Conservation (phyloP, 2,888 invertebrate genomes). For the Lamellibrachia columna region DNA sequence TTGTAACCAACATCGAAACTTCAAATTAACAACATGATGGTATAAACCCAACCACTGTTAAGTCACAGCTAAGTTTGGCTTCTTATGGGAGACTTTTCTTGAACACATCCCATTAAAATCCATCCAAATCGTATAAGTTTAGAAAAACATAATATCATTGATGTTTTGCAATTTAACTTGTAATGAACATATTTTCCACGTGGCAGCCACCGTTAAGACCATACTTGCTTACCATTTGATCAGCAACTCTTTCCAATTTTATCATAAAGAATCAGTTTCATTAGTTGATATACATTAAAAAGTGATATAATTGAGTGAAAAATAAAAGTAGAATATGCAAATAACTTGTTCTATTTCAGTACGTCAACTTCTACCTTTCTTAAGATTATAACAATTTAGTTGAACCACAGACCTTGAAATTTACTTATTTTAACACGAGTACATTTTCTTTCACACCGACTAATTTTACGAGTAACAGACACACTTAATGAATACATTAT, state of each 20-base stretch:
- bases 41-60: background rate
- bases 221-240: background rate
- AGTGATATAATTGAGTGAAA: background rate
- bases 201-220: background rate
- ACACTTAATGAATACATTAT: slow-evolving; percentile 11
- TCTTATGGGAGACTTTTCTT: background rate
- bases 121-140: background rate
- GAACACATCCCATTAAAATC: background rate
- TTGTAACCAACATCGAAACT: background rate
- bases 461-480: background rate
- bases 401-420: background rate
- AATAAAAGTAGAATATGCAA: background rate
- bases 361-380: background rate
- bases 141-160: background rate
- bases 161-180: background rate
- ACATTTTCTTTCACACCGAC: background rate
- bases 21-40: background rate
- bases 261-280: background rate
- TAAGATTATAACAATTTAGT: background rate
- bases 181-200: background rate
- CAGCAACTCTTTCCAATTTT: background rate
- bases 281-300: background rate
- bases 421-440: slow-evolving; percentile 6
- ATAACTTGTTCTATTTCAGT: background rate
- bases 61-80: background rate